Percentiles rank a stretch among this genome's conserved stretches.
Conservation (phyloP, 2,888 invertebrate species). For the Dorcus parallelipipedus region DNA sequence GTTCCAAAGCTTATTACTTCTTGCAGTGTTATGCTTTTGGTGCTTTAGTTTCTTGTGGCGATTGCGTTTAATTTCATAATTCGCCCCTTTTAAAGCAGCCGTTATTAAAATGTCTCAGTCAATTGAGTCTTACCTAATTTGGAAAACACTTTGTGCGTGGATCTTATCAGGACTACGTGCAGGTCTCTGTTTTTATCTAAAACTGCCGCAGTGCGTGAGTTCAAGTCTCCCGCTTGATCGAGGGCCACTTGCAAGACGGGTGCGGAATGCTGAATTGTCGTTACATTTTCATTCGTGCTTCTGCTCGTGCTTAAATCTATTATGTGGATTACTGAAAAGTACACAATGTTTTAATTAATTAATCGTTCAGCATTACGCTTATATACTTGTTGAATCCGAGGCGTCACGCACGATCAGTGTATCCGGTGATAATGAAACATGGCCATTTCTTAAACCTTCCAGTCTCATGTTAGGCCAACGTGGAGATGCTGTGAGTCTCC, state of each 20-base stretch:
- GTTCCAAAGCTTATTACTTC: background rate
- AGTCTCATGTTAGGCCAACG: constrained; percentile 81
- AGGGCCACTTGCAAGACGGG: constrained; percentile 79
- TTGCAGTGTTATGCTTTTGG: background rate
- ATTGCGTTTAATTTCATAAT: constrained; percentile 32
- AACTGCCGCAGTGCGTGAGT: constrained; percentile 80
- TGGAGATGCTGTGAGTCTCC: constrained; percentile 79
- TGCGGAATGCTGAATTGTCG: constrained; percentile 71
- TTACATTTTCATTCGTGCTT: constrained; percentile 69
- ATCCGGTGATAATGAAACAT: constrained; percentile 82
- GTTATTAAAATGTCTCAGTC: background rate
- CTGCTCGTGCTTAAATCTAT: constrained; percentile 80
- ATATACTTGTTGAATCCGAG: constrained; percentile 73
- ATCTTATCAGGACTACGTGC: constrained; percentile 73
- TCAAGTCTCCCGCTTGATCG: constrained; percentile 77
- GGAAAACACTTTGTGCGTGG: constrained; percentile 61
- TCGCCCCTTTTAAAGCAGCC: constrained; percentile 5
- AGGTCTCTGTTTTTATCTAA: constrained; percentile 88
- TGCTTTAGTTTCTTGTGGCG: constrained; percentile 5
- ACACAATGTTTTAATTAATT: background rate
- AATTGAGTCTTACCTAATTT: constrained; percentile 62
- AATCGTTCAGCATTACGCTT: background rate
- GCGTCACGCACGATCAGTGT: constrained; percentile 83
- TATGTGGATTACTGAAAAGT: constrained; percentile 68
- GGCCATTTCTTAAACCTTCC: constrained; percentile 72